A percentile compares a stretch with the other conserved stretches of the same genome.
Evolutionary conservation across 2,113 vertebrate genomes (phyloP).

Genomic region (Cacatua alba): DNA sequence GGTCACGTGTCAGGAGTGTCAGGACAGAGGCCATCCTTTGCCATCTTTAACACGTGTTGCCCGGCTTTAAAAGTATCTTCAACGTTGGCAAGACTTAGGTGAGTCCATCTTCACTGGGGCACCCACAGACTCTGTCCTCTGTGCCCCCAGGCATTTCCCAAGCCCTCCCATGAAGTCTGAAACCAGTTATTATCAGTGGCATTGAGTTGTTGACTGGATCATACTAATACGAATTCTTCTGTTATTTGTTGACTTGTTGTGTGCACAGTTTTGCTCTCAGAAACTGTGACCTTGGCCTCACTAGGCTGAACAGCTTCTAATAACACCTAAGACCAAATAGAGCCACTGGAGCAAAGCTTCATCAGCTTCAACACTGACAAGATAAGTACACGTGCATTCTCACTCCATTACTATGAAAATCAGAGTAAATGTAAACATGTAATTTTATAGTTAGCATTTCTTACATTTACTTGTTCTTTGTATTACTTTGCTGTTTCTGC

Average conservation of each 20-base stretch:
- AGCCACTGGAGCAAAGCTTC: background rate
- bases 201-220: background rate
- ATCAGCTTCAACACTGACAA: background rate
- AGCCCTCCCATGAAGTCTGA: background rate
- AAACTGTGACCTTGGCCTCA: background rate
- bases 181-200: background rate
- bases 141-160: background rate
- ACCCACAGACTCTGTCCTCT: too few relatives aligned
- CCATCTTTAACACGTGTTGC: background rate
- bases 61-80: background rate
- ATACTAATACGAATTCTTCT: background rate
- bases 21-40: background rate
- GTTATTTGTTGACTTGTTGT: background rate
- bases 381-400: rapidly evolving
- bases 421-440: background rate
- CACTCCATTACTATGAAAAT: background rate
- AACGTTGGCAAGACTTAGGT: background rate
- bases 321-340: background rate
- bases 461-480: background rate
- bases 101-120: background rate
- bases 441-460: background rate
- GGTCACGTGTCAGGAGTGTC: background rate
- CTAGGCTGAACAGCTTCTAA: background rate
- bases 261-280: background rate
- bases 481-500: background rate